phyloP scores from a whole-genome alignment of 2,888 invertebrate genomes.

The Synergus umbraculus region DNA sequence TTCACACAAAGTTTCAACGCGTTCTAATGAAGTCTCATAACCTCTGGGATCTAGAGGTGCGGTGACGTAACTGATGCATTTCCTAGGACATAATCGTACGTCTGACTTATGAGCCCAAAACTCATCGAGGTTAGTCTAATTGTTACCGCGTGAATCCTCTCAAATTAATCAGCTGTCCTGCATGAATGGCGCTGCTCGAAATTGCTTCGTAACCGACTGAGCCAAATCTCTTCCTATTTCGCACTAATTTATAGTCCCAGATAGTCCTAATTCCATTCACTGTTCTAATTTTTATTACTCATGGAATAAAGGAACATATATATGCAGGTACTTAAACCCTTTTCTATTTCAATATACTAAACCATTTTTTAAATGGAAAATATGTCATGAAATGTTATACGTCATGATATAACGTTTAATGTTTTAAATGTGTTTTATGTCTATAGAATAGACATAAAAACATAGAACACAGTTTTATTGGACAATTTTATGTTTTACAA shows the following conservation, averaged over 20 bases:
- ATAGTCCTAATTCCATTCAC: background rate
- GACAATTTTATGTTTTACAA: too few relatives aligned
- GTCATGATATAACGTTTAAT: too few relatives aligned
- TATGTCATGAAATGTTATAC: too few relatives aligned
- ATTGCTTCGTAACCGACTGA: constrained; percentile 44
- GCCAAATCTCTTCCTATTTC: constrained; percentile 17
- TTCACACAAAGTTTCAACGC: constrained; percentile 37
- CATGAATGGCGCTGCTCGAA: constrained; percentile 48
- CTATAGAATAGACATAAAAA: too few relatives aligned
- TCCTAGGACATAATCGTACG: constrained; percentile 63
- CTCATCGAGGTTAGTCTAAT: constrained; percentile 65
- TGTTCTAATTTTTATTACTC: constrained; percentile 1
- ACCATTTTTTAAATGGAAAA: background rate
- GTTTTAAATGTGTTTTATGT: too few relatives aligned
- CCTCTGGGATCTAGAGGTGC: constrained; percentile 53
- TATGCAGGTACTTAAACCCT: background rate
- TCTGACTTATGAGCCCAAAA: constrained; percentile 57
- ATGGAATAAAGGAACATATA: background rate
- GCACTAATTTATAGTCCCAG: constrained; percentile 18
- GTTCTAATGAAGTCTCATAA: constrained; percentile 45
- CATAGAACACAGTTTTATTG: too few relatives aligned
- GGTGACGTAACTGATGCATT: constrained; percentile 64
- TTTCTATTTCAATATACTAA: background rate
- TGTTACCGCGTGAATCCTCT: constrained; percentile 63
- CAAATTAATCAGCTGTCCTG: constrained; percentile 63